A percentile compares a stretch with the other conserved stretches of the same genome.
These are phyloP conservation scores for Elaphurus davidianus DNA, from an alignment of 2,113 vertebrate species.

Conservation along the genomic window DNA sequence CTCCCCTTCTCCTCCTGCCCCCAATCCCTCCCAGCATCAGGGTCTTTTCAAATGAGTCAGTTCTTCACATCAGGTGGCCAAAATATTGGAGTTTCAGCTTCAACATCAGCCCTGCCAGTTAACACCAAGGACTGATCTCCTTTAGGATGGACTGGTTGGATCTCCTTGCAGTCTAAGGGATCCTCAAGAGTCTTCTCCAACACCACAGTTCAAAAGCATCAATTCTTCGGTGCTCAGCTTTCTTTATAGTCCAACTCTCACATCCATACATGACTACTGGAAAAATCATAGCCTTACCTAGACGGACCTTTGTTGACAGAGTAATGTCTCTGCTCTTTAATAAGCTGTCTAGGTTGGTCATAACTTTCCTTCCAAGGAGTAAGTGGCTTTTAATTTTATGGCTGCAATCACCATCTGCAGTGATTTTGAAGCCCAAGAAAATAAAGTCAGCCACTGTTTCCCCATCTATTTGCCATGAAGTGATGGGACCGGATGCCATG, in stretches of 20 bases:
- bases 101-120: neutral
- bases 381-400: no score
- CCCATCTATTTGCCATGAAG: no score
- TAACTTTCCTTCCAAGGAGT: no score
- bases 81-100: neutral
- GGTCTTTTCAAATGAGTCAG: neutral
- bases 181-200: neutral
- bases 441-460: no score
- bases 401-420: no score
- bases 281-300: neutral
- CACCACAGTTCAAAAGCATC: neutral
- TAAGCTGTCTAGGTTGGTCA: neutral
- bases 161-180: neutral
- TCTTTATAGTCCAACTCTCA: neutral
- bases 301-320: neutral
- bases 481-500: no score
- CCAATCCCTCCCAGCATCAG: neutral
- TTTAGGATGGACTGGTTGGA: neutral
- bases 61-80: neutral
- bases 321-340: neutral
- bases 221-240: rapidly evolving
- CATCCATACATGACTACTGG: neutral
- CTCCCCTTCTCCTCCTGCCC: rapidly evolving
- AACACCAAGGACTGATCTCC: neutral
- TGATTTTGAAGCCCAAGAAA: no score